phyloP scores from a whole-genome alignment of 2,797 vertebrate species.

The Gallinago solitaria region DNA sequence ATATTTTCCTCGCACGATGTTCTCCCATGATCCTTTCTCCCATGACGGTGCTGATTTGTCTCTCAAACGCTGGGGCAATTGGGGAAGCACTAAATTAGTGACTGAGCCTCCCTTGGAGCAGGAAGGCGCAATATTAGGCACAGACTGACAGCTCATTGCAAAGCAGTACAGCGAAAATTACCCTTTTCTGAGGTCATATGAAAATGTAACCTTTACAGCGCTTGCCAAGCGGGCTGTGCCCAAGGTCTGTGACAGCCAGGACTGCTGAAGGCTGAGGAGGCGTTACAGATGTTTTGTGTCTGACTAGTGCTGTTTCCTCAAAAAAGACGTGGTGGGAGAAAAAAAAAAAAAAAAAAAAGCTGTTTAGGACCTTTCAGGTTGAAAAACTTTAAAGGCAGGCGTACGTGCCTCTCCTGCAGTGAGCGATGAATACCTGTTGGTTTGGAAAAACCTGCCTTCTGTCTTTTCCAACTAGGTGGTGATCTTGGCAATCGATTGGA shows the following conservation, averaged over 20 bases:
- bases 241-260: neutral
- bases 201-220: accelerated
- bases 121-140: neutral
- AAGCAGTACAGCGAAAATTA: neutral
- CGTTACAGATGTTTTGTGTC: neutral
- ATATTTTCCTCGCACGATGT: neutral
- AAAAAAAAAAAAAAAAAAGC: neutral
- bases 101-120: neutral
- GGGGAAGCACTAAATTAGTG: neutral
- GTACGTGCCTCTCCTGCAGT: neutral
- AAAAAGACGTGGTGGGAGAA: neutral
- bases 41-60: neutral
- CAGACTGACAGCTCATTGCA: neutral
- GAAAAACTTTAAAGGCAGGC: neutral
- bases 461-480: slow-evolving; percentile 1
- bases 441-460: neutral
- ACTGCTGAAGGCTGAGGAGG: neutral
- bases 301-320: neutral
- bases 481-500: slow-evolving; percentile 34
- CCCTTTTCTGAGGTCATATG: neutral
- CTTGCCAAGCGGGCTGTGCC: neutral
- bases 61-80: neutral
- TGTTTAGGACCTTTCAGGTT: neutral
- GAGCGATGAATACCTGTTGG: neutral
- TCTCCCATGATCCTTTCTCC: neutral